A percentile compares a stretch with the other conserved stretches of the same genome.
Evolutionary conservation across 2,797 vertebrate species (phyloP).

Genomic region (Acipenser oxyrinchus): DNA sequence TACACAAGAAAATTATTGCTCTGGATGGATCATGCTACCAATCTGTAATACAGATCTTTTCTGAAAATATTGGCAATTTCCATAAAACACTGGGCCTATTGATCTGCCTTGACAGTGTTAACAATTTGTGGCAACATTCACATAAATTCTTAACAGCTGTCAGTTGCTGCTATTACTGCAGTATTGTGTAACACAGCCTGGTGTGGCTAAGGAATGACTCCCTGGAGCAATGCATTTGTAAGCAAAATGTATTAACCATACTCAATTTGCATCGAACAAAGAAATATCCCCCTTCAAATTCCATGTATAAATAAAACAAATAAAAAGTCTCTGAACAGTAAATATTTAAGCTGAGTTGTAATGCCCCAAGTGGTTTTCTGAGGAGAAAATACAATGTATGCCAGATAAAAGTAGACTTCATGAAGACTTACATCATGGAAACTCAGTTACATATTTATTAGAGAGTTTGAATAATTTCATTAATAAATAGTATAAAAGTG

Average conservation of each 20-base stretch:
- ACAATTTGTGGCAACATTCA: too few species aligned
- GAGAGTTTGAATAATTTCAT: too few species aligned
- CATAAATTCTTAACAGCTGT: not conserved
- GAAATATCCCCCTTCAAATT: constrained; percentile 21
- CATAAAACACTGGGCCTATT: too few species aligned
- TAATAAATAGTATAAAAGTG: too few species aligned
- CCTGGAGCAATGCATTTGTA: constrained; percentile 16
- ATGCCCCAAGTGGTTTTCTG: constrained; percentile 16
- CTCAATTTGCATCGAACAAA: constrained; percentile 33
- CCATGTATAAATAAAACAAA: constrained; percentile 16
- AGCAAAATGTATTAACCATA: constrained; percentile 32
- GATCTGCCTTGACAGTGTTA: too few species aligned
- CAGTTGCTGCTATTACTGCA: not conserved
- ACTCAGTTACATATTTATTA: too few species aligned
- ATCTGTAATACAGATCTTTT: too few species aligned
- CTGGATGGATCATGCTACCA: too few species aligned
- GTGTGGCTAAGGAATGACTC: constrained; percentile 9
- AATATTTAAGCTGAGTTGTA: constrained; percentile 14
- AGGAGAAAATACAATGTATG: not conserved
- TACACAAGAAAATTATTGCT: too few species aligned
- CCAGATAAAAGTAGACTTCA: too few species aligned
- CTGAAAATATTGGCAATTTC: too few species aligned
- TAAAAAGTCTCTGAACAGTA: constrained; percentile 22
- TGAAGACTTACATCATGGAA: too few species aligned
- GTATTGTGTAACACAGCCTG: constrained; percentile 7